These are phyloP conservation scores for Orthonychiurus folsomi DNA, from an alignment of 2,888 invertebrate species.

Conservation along the genomic window DNA sequence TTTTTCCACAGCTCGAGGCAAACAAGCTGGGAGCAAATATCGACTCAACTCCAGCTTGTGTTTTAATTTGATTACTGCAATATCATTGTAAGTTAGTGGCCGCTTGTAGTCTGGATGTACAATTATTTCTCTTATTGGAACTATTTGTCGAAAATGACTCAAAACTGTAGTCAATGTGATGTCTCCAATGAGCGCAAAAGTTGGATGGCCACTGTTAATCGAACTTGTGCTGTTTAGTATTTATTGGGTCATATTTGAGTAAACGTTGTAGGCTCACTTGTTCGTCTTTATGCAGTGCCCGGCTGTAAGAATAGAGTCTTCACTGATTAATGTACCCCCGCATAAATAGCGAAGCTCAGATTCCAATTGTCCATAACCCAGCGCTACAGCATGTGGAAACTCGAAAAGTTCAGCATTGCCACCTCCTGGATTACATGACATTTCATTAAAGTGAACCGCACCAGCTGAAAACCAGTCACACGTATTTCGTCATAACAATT, in stretches of 20 bases:
- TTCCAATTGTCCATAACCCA: conserved; percentile 17
- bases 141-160: conserved; percentile 15
- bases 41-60: conserved; percentile 21
- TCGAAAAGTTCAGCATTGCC: conserved; percentile 22
- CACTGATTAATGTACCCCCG: conserved; percentile 19
- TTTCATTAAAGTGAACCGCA: no score
- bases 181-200: conserved; percentile 23
- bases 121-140: conserved; percentile 22
- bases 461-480: no score
- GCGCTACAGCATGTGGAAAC: conserved; percentile 26
- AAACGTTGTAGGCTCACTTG: not conserved
- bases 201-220: conserved; percentile 21
- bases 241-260: not conserved
- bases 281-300: conserved; percentile 18
- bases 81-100: conserved; percentile 27
- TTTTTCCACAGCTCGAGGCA: conserved; percentile 27
- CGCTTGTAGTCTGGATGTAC: conserved; percentile 24
- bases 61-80: conserved; percentile 35
- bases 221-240: no score
- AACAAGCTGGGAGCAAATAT: conserved; percentile 31
- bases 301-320: conserved; percentile 23
- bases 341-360: conserved; percentile 14
- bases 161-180: conserved; percentile 14
- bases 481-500: no score
- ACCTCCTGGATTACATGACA: conserved; percentile 25